These are phyloP conservation scores for Brachyrhaphis roseni DNA, from an alignment of 2,797 vertebrate species.

Conservation along the genomic window DNA sequence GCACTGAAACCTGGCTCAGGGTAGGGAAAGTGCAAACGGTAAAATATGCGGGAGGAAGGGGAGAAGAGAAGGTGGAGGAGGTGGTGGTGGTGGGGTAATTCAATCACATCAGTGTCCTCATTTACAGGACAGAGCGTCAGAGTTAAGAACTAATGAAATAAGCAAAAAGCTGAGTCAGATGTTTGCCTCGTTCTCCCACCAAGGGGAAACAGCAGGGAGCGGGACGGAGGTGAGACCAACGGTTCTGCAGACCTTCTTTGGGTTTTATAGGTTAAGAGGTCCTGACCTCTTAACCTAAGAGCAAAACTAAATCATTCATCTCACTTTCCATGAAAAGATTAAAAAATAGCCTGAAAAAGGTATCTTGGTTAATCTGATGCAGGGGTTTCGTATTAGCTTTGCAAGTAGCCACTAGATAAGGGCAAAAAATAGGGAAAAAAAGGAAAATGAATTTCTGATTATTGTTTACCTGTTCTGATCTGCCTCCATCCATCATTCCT, in stretches of 20 bases:
- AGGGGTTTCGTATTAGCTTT: not conserved
- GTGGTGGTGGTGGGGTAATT: slow-evolving; percentile 54
- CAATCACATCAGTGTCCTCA: slow-evolving; percentile 72
- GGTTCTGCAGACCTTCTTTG: not conserved
- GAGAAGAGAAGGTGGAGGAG: slow-evolving; percentile 5
- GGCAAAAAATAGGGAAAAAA: not conserved
- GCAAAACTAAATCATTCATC: too few species aligned
- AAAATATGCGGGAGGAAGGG: slow-evolving; percentile 25
- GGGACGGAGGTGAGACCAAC: slow-evolving; percentile 15
- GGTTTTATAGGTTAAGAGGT: not conserved
- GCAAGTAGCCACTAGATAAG: not conserved
- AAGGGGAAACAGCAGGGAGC: slow-evolving; percentile 29
- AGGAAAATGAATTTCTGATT: not conserved
- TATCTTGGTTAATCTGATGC: too few species aligned
- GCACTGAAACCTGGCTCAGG: slow-evolving; percentile 61
- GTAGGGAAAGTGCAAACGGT: slow-evolving; percentile 63
- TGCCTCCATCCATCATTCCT: not conserved
- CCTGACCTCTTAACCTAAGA: too few species aligned
- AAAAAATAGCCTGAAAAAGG: not conserved
- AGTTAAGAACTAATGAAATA: slow-evolving; percentile 75
- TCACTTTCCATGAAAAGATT: not conserved
- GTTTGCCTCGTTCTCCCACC: slow-evolving; percentile 43
- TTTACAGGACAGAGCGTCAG: slow-evolving; percentile 61
- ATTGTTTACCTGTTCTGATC: not conserved
- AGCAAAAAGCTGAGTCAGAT: slow-evolving; percentile 72